phyloP scores from a whole-genome alignment of 2,113 vertebrate species.

The Bos javanicus region DNA sequence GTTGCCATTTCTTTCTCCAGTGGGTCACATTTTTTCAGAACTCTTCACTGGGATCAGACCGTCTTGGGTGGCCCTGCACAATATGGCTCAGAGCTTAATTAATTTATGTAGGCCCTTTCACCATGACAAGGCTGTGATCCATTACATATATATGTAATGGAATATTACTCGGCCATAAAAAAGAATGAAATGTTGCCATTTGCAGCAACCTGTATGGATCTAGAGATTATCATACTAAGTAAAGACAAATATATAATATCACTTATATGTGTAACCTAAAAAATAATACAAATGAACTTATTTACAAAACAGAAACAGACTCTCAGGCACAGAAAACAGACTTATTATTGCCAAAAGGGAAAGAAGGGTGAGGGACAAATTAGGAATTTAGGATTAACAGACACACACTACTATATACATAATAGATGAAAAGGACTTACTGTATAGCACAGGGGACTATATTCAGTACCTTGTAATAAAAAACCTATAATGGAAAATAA shows the following conservation, averaged over 20 bases:
- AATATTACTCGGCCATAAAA: neutral
- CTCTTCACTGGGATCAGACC: neutral
- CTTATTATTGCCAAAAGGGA: neutral
- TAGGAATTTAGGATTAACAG: neutral
- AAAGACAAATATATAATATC: neutral
- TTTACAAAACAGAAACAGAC: neutral
- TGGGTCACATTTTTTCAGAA: neutral
- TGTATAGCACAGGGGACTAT: neutral
- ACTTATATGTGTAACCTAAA: neutral
- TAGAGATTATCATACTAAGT: neutral
- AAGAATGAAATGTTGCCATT: neutral
- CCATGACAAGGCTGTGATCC: neutral
- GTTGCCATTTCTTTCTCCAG: neutral
- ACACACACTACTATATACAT: neutral
- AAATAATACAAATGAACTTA: neutral
- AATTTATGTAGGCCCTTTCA: neutral
- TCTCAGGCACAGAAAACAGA: neutral
- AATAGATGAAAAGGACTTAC: neutral
- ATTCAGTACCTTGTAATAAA: neutral
- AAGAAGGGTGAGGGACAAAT: neutral
- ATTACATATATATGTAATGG: neutral
- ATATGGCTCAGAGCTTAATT: neutral
- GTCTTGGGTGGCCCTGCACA: neutral
- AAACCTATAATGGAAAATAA: neutral
- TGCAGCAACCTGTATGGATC: neutral